Conservation (phyloP, 2,113 vertebrate genomes). For the Eubucco bourcierii region DNA sequence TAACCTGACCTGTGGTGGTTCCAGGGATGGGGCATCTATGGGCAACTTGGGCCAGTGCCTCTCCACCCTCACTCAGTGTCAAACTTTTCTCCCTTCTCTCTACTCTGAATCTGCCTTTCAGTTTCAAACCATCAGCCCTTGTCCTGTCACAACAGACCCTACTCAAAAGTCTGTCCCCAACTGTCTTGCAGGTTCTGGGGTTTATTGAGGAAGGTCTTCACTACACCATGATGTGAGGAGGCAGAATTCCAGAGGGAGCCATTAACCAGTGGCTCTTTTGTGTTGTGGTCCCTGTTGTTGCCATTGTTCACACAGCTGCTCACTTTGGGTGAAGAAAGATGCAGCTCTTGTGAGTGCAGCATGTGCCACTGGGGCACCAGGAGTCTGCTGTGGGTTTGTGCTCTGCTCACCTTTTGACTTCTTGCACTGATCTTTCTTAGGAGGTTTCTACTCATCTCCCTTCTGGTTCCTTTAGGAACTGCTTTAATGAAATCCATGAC, state of each 20-base stretch:
- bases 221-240: neutral
- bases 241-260: neutral
- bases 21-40: too few species aligned
- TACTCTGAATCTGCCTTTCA: too few species aligned
- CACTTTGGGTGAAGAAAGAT: slow-evolving; percentile 11
- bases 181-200: neutral
- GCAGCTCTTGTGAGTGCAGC: neutral
- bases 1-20: too few species aligned
- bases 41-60: too few species aligned
- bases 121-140: too few species aligned
- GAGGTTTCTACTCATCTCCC: slow-evolving; percentile 1
- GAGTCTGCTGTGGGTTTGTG: neutral
- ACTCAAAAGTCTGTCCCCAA: too few species aligned
- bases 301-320: neutral
- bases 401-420: neutral
- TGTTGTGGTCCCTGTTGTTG: neutral
- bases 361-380: neutral
- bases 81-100: too few species aligned
- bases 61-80: too few species aligned
- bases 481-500: neutral
- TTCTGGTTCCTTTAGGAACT: neutral
- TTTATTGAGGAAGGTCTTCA: neutral
- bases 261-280: neutral
- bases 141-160: too few species aligned
- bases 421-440: neutral